Conservation (phyloP, 2,888 invertebrate genomes). For the Cepaea hortensis region DNA sequence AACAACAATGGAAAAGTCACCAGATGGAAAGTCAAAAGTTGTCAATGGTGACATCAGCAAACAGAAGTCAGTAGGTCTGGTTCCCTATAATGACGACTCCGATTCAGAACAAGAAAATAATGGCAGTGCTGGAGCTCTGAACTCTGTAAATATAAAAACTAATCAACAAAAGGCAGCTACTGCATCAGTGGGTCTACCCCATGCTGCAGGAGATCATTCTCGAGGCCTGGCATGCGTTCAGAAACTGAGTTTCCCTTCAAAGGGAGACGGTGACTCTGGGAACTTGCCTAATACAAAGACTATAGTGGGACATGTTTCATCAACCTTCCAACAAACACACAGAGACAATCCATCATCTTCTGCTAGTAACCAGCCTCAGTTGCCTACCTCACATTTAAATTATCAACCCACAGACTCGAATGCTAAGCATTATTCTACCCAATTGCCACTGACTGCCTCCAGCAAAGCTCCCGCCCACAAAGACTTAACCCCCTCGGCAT, state of each 20-base stretch:
- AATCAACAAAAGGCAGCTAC: not conserved
- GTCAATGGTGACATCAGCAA: conserved; percentile 60
- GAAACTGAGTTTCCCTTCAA: conserved; percentile 23
- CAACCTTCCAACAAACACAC: not conserved
- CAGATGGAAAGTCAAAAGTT: conserved; percentile 65
- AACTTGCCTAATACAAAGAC: not conserved
- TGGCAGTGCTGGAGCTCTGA: not conserved
- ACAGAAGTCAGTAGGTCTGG: conserved; percentile 61
- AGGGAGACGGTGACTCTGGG: conserved; percentile 11
- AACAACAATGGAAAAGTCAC: conserved; percentile 65
- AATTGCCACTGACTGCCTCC: conserved; percentile 5
- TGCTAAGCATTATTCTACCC: not conserved
- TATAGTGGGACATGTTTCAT: not conserved
- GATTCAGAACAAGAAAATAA: conserved; percentile 61
- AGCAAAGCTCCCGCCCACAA: not conserved
- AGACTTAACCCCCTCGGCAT: not conserved
- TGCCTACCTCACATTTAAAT: conserved; percentile 18
- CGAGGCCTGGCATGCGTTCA: conserved; percentile 22
- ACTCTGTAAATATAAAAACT: conserved; percentile 3
- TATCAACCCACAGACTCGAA: not conserved
- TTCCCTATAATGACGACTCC: conserved; percentile 75
- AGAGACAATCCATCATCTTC: conserved; percentile 6
- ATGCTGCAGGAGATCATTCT: conserved; percentile 33
- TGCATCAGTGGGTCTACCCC: not conserved
- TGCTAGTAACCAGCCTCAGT: not conserved